Evolutionary conservation across 2,797 vertebrate species (phyloP).

Genomic region (Ispidina lecontei): DNA sequence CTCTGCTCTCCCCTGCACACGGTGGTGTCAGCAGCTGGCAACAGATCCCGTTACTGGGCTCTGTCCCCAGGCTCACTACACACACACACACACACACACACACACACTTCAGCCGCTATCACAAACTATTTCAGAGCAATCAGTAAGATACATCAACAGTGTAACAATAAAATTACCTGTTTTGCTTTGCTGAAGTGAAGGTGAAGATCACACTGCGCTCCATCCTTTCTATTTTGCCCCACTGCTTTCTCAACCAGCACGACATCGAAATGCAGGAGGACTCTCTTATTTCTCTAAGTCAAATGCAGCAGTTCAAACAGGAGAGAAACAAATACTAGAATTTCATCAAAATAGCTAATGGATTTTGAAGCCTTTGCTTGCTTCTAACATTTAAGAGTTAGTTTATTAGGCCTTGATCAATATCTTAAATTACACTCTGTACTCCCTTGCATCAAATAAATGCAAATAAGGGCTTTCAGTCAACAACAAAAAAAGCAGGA

Average conservation of each 20-base stretch:
- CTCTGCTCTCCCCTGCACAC: accelerated
- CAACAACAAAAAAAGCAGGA: neutral
- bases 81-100: accelerated
- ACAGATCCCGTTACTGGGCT: accelerated
- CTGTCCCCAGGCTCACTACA: accelerated
- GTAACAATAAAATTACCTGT: neutral
- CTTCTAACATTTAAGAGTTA: neutral
- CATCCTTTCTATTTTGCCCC: neutral
- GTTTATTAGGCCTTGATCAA: neutral
- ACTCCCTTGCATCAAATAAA: neutral
- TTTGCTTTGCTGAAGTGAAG: neutral
- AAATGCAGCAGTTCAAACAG: neutral
- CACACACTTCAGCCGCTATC: no score
- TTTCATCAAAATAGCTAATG: neutral
- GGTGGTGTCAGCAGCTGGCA: neutral
- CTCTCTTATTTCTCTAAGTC: neutral
- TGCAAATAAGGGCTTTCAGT: neutral
- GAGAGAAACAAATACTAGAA: neutral
- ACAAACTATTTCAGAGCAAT: neutral
- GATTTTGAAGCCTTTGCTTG: neutral
- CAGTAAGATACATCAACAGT: neutral
- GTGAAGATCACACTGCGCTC: neutral
- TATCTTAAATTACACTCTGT: neutral
- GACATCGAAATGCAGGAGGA: neutral
- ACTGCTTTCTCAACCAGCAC: neutral